Evolutionary conservation across 1,140 invertebrate species (phyloP).

Genomic region (Heliconius hermathena): DNA sequence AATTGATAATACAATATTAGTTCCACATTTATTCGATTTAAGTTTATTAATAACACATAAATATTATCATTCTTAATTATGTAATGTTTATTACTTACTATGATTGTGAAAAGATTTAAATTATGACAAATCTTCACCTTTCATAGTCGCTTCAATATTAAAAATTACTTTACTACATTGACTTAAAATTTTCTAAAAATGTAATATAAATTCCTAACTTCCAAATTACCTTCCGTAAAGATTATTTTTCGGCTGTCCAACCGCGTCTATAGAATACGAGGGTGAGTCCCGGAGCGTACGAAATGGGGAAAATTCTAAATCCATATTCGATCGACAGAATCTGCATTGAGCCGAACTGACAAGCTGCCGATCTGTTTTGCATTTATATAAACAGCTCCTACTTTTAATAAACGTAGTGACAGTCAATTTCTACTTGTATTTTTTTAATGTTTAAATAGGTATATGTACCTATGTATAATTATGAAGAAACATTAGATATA

Average conservation of each 20-base stretch:
- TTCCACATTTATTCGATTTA: not conserved
- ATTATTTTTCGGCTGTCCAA: constrained; percentile 78
- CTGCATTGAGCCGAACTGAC: constrained; percentile 77
- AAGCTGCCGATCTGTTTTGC: constrained; percentile 80
- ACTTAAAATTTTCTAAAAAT: constrained; percentile 12
- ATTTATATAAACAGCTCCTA: constrained; percentile 81
- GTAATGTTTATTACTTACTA: not conserved
- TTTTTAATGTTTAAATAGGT: not conserved
- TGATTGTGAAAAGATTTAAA: not conserved
- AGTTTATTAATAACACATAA: not conserved
- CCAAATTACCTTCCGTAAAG: constrained; percentile 45
- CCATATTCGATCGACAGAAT: constrained; percentile 79
- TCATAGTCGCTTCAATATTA: constrained; percentile 20
- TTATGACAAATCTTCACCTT: not conserved
- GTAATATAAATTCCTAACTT: constrained; percentile 41
- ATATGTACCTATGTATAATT: too few species aligned
- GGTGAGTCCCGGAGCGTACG: constrained; percentile 60
- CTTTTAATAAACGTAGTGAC: constrained; percentile 67
- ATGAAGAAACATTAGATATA: too few species aligned
- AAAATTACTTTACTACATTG: constrained; percentile 24
- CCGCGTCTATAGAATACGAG: constrained; percentile 61
- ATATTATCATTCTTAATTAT: not conserved
- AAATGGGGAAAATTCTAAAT: constrained; percentile 74
- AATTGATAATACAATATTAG: not conserved
- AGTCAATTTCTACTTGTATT: constrained; percentile 43